phyloP scores from a whole-genome alignment of 2,113 vertebrate genomes.

The Nesoenas mayeri region DNA sequence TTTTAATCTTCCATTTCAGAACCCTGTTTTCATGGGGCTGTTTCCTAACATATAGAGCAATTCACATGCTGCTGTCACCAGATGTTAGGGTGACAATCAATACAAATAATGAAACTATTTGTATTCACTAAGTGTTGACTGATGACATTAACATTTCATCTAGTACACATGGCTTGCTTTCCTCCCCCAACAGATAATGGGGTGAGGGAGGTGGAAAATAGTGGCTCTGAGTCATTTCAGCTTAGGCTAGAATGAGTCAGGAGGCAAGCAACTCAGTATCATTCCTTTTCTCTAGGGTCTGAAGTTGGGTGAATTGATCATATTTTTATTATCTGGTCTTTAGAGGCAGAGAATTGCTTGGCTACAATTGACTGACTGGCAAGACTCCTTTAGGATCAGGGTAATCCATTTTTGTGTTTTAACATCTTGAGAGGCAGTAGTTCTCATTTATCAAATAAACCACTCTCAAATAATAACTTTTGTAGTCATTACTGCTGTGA shows the following conservation, averaged over 20 bases:
- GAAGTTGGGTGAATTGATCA: background rate
- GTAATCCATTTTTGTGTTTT: background rate
- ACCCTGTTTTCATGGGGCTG: background rate
- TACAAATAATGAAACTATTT: background rate
- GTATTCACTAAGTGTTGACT: background rate
- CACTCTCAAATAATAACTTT: background rate
- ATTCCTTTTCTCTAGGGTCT: background rate
- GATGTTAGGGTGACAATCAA: background rate
- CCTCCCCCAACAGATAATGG: background rate
- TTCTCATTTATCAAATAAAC: background rate
- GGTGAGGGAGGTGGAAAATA: background rate
- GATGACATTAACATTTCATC: background rate
- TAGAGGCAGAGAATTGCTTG: background rate
- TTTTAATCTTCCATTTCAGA: background rate
- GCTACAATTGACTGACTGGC: background rate
- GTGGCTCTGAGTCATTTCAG: background rate
- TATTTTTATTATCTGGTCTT: background rate
- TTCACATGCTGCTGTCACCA: background rate
- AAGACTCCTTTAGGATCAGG: background rate
- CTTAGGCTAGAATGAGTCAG: background rate
- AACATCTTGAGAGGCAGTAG: background rate
- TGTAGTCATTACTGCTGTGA: background rate
- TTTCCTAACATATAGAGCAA: background rate
- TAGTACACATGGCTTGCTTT: background rate
- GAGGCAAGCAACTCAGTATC: background rate